phyloP scores from a whole-genome alignment of 2,113 vertebrate species.

The Eulacestoma nigropectus region DNA sequence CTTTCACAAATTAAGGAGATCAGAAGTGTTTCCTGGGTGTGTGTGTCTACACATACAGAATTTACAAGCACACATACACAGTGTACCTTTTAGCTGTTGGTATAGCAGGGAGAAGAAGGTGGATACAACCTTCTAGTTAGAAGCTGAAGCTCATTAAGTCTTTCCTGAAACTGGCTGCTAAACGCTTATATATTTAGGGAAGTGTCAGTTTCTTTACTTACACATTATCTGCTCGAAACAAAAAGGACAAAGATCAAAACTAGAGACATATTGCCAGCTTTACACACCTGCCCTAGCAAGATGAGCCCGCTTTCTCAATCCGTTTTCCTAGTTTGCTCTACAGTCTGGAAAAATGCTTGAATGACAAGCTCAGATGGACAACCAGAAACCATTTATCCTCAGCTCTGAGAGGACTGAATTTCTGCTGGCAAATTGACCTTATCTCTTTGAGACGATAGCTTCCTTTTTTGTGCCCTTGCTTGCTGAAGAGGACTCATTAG shows the following conservation, averaged over 20 bases:
- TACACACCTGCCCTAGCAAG: not conserved
- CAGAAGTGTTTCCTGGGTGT: not conserved
- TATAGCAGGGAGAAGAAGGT: not conserved
- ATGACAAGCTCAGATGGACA: not conserved
- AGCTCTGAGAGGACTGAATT: not conserved
- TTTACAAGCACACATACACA: not conserved
- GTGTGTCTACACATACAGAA: not conserved
- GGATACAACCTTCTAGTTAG: not conserved
- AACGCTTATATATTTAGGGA: not conserved
- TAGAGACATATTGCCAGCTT: not conserved
- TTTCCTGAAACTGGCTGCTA: not conserved
- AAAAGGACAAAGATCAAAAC: not conserved
- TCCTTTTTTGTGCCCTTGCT: not conserved
- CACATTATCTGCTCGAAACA: not conserved
- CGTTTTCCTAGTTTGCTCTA: not conserved
- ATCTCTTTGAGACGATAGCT: not conserved
- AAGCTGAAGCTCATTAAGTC: not conserved
- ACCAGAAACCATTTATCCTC: not conserved
- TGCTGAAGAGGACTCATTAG: conserved; percentile 5
- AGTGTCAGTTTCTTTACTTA: not conserved
- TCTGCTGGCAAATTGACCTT: not conserved
- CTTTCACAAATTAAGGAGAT: not conserved
- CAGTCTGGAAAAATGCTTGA: not conserved
- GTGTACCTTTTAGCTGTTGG: not conserved
- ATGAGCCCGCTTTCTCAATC: not conserved